Evolutionary conservation across 2,797 vertebrate genomes (phyloP).

Genomic region (Cynodonichthys magdalenae): DNA sequence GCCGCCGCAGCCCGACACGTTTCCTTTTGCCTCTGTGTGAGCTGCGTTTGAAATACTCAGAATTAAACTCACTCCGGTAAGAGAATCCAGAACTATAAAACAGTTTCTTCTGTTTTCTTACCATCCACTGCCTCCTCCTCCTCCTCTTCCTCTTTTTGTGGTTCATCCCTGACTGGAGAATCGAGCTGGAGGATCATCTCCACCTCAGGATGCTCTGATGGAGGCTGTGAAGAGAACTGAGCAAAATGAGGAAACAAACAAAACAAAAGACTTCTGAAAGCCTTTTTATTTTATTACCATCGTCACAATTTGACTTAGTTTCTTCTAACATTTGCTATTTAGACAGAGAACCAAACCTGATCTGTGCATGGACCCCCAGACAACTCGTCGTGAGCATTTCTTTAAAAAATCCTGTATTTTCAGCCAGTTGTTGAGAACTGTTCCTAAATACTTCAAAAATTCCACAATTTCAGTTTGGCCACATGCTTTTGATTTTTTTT

Average conservation of each 20-base stretch:
- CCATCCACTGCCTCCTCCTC: neutral
- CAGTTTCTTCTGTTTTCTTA: neutral
- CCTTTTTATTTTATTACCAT: neutral
- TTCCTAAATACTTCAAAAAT: no score
- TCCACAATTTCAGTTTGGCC: no score
- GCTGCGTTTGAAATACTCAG: constrained; percentile 16
- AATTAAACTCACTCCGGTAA: neutral
- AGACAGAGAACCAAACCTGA: no score
- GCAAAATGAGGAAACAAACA: neutral
- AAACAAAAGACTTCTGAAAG: neutral
- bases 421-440: no score
- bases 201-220: constrained; percentile 4
- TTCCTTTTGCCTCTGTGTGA: constrained; percentile 9
- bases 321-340: no score
- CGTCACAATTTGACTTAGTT: no score
- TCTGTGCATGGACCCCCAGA: no score
- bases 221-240: constrained; percentile 1
- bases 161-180: constrained; percentile 2
- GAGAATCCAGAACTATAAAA: neutral
- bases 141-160: constrained; percentile 12
- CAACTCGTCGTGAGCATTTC: no score
- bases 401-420: no score
- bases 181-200: constrained; percentile 8
- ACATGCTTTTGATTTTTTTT: no score
- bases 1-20: neutral